Base-by-base conservation (phyloP, 1,140 invertebrate species). In the Drosophila nasuta region DNA sequence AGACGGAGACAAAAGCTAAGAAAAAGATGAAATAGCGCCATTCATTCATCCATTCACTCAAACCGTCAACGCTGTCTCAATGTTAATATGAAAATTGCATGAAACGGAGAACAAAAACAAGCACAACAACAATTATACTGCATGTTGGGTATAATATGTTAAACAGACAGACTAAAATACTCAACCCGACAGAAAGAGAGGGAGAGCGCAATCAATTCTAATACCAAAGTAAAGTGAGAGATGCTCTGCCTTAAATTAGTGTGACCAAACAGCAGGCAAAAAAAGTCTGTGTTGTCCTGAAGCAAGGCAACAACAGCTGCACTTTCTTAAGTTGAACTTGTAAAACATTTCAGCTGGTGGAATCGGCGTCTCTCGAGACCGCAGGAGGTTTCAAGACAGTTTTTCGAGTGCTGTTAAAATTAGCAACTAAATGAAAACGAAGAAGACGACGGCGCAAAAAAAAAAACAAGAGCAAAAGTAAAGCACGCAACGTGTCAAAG, bases 71-170 rank as follows among this genome's bases (percentile, higher is more conserved):
- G 43, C 45, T 45, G 57, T 52, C 68, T 74, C 78, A 86, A 81
- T 90, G 85, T 69, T 89, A 89, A 89, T 89, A 89, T 85, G 81
- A 89, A 89, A 89, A 89, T 89, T 89, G 85, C 85, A 89, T 62
- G 45, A 76, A 58, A 59, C 35, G 15, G 3, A 63, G 46, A 65
- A 28, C 25, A 48, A 58, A 54, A 56, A 20, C 13, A 57, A 11
- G 43, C 38, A 30, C 54, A 73, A 57, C 45, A 69, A 62, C 52
- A 75, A 71, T 75, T 75, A 25, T 25, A 66, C 51, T 30, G 57
- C 67, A 73, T 69, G 62, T 30, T 51, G 51, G 56, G 46, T 48
- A 45, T 5, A n/a, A 30, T 66, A 63, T 57, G 57, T 65, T 62
- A 60, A 73, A 59, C 60, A 58, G 38, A 51, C 48, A 81, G 43